Percentiles rank a stretch among this genome's conserved stretches.
These are phyloP conservation scores for Euschistus heros DNA, from an alignment of 1,140 invertebrate species.

Conservation along the genomic window DNA sequence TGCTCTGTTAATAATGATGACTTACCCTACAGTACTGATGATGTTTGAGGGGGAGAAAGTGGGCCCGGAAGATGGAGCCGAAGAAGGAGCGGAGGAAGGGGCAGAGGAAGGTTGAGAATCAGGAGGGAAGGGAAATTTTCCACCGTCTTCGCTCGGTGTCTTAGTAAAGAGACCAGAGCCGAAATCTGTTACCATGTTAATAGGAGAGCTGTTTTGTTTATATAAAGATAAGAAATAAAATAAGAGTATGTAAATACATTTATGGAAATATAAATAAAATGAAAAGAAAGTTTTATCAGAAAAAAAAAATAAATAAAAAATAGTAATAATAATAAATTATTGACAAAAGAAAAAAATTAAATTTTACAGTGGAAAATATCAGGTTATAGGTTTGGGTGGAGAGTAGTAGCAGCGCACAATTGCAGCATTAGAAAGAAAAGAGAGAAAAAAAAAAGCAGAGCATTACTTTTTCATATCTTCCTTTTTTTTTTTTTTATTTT, in stretches of 20 bases:
- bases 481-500: not conserved
- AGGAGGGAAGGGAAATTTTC: constrained; percentile 40
- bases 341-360: not conserved
- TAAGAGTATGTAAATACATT: constrained; percentile 8
- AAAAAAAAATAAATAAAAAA: not conserved
- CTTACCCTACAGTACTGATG: constrained; percentile 33
- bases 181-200: constrained; percentile 78
- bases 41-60: constrained; percentile 32
- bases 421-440: constrained; percentile 24
- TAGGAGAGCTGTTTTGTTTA: constrained; percentile 55
- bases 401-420: constrained; percentile 13
- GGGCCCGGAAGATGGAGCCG: constrained; percentile 23
- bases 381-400: not conserved
- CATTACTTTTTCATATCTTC: not conserved
- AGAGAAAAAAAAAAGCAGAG: constrained; percentile 18
- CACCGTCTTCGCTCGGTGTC: constrained; percentile 72
- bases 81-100: constrained; percentile 26
- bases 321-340: not conserved
- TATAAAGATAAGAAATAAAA: constrained; percentile 13
- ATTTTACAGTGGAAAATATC: constrained; percentile 3
- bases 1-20: constrained; percentile 18
- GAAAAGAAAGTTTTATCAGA: not conserved
- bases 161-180: constrained; percentile 68
- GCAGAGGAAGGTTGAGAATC: constrained; percentile 27
- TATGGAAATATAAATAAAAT: not conserved